Percentiles rank a stretch among this genome's conserved stretches.
Evolutionary conservation across 2,888 invertebrate genomes (phyloP).

Genomic region (Trachelus iudaicus): DNA sequence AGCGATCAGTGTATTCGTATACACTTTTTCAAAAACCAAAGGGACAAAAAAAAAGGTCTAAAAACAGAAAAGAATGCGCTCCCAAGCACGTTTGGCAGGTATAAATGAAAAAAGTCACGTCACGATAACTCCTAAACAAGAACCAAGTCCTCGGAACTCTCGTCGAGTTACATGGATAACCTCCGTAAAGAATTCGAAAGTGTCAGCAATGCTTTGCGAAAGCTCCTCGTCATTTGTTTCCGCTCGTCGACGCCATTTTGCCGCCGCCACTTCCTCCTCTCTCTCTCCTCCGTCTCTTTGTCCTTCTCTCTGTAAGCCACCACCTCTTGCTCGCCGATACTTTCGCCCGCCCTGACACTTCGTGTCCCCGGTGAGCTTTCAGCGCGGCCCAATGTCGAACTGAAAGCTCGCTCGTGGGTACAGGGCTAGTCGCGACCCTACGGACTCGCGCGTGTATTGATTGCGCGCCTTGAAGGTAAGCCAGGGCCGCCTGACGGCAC

Average conservation of each 20-base stretch:
- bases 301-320: slow-evolving; percentile 17
- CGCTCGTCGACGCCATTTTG: slow-evolving; percentile 49
- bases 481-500: slow-evolving; percentile 33
- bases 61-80: not conserved
- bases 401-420: slow-evolving; percentile 49
- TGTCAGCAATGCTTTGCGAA: not conserved
- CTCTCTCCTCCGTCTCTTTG: slow-evolving; percentile 15
- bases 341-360: slow-evolving; percentile 5
- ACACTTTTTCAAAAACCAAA: not conserved
- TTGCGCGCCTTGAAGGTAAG: slow-evolving; percentile 23
- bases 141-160: slow-evolving; percentile 4
- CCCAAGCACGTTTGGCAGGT: not conserved
- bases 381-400: slow-evolving; percentile 50
- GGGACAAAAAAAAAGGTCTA: not conserved
- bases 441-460: slow-evolving; percentile 25
- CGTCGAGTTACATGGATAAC: not conserved
- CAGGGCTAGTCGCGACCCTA: slow-evolving; percentile 35
- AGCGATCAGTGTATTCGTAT: not conserved
- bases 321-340: slow-evolving; percentile 1
- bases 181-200: not conserved
- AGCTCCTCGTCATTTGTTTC: slow-evolving; percentile 43
- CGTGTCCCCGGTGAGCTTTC: slow-evolving; percentile 37
- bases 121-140: not conserved
- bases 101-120: not conserved
- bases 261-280: slow-evolving; percentile 29